Percentiles rank a stretch among this genome's conserved stretches.
Conservation (phyloP, 2,888 invertebrate genomes). For the Lithophane leautieri region DNA sequence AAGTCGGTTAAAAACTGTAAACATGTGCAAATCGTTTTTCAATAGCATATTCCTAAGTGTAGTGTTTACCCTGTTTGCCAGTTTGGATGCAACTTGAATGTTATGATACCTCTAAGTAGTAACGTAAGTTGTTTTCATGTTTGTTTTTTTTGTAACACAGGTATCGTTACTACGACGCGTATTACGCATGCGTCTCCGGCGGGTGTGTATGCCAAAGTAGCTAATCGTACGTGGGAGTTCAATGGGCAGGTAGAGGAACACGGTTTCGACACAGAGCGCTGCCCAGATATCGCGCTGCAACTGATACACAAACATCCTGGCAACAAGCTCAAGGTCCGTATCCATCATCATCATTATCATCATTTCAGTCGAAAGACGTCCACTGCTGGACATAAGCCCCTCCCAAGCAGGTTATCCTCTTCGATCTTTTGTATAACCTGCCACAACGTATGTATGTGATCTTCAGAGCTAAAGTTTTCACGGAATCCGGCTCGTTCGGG, state of each 20-base stretch:
- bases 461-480: too few relatives aligned
- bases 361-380: background rate
- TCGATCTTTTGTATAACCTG: too few relatives aligned
- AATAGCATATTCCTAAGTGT: background rate
- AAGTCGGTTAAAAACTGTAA: too few relatives aligned
- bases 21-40: background rate
- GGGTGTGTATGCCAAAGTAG: constrained; percentile 91
- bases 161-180: constrained; percentile 93
- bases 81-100: background rate
- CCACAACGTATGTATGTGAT: too few relatives aligned
- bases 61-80: background rate
- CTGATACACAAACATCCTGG: constrained; percentile 92
- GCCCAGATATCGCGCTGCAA: constrained; percentile 93
- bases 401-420: too few relatives aligned
- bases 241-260: constrained; percentile 87
- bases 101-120: background rate
- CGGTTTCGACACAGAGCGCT: constrained; percentile 84
- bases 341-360: background rate
- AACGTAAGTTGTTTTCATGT: background rate
- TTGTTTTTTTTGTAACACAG: constrained; percentile 70
- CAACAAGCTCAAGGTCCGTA: constrained; percentile 91
- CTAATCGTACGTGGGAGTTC: constrained; percentile 93
- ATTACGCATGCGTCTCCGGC: constrained; percentile 95
- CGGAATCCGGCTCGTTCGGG: too few relatives aligned
- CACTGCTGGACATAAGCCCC: background rate